phyloP scores from a whole-genome alignment of 2,113 vertebrate genomes.

The Accipiter cooperii region DNA sequence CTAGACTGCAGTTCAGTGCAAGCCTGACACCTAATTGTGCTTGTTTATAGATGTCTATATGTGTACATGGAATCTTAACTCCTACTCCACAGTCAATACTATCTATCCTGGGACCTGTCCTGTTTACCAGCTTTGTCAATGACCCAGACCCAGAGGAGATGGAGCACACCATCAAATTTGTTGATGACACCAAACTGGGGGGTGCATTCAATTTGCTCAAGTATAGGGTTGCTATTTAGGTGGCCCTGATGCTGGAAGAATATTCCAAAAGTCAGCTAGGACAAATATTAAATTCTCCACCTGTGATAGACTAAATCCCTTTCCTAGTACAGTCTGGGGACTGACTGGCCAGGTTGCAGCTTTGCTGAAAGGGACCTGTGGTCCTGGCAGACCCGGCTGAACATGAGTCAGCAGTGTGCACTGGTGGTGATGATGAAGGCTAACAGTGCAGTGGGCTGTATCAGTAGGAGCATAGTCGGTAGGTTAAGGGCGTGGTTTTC shows the following conservation, averaged over 20 bases:
- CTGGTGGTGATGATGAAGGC: not conserved
- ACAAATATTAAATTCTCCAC: not conserved
- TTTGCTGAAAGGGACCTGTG: not conserved
- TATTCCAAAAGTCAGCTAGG: not conserved
- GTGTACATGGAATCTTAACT: not conserved
- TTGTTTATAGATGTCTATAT: not conserved
- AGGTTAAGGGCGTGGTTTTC: not conserved
- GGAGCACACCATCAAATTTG: not conserved
- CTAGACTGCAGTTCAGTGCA: not conserved
- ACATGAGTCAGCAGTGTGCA: fast-evolving
- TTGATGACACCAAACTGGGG: not conserved
- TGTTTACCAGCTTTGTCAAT: not conserved
- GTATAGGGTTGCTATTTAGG: not conserved
- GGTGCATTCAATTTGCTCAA: not conserved
- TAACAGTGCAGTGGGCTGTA: not conserved
- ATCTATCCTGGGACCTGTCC: not conserved
- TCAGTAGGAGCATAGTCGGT: not conserved
- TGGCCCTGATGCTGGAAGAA: not conserved
- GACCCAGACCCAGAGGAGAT: not conserved
- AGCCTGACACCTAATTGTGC: not conserved
- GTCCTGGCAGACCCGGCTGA: not conserved
- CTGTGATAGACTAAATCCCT: not conserved
- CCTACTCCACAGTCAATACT: not conserved
- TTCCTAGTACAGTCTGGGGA: not conserved
- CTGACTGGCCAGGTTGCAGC: not conserved